Percentiles rank a stretch among this genome's conserved stretches.
These are phyloP conservation scores for Helicolenus hilgendorfi DNA, from an alignment of 2,797 vertebrate species.

Conservation along the genomic window DNA sequence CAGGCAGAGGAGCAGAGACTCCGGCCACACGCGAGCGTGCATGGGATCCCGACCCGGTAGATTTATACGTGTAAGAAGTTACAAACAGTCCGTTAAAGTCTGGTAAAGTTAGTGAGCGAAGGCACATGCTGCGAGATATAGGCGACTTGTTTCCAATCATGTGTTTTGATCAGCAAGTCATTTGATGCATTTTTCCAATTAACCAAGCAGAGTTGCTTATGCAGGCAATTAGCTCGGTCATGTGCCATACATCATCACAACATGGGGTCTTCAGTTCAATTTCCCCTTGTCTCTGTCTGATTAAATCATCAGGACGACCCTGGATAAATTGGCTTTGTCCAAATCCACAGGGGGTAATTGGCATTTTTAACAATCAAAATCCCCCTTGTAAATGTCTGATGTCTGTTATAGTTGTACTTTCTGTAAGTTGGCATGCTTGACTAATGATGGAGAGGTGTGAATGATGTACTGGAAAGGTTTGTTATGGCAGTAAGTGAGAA, in stretches of 20 bases:
- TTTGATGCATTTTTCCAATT: conserved; percentile 76
- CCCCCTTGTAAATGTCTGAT: not conserved
- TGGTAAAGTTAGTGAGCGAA: not conserved
- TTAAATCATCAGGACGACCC: conserved; percentile 37
- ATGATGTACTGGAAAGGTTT: not conserved
- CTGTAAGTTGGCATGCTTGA: not conserved
- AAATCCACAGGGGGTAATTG: conserved; percentile 26
- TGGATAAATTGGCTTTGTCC: conserved; percentile 38
- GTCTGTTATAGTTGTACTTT: not conserved
- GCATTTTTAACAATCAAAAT: not conserved
- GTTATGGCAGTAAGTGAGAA: not conserved
- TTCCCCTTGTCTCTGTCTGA: conserved; percentile 53
- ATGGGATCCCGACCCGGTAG: too few relatives aligned
- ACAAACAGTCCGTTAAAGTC: too few relatives aligned
- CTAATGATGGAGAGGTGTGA: not conserved
- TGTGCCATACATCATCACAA: conserved; percentile 71
- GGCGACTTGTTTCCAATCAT: not conserved
- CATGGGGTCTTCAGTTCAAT: conserved; percentile 66
- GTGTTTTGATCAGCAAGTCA: conserved; percentile 28
- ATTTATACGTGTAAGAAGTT: too few relatives aligned
- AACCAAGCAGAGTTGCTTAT: conserved; percentile 67
- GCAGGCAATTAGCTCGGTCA: conserved; percentile 60
- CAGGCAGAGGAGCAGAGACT: too few relatives aligned
- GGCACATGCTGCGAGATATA: not conserved
- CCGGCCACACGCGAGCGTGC: too few relatives aligned